Conservation (phyloP, 2,888 invertebrate species). For the Crocallis elinguaria region DNA sequence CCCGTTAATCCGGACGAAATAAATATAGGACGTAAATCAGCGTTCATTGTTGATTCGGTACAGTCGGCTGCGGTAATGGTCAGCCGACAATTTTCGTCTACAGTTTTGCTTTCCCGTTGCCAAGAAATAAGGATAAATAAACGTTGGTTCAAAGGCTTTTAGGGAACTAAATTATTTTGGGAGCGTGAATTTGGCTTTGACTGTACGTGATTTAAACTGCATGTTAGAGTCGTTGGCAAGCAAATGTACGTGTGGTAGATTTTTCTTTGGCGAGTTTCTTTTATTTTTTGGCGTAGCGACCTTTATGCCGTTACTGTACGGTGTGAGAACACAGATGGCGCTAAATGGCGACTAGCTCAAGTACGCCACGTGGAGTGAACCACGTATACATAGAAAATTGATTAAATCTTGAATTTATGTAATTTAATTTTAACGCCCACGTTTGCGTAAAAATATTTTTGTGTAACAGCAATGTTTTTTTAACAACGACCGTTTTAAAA, state of each 20-base stretch:
- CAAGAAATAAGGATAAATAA: background rate
- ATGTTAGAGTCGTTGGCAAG: too few species aligned
- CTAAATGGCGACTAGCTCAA: too few species aligned
- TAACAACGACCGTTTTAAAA: background rate
- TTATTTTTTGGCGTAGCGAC: too few species aligned
- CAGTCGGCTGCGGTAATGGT: background rate
- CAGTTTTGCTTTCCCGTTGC: background rate
- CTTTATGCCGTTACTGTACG: too few species aligned
- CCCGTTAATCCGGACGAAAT: slow-evolving; percentile 17
- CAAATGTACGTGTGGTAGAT: too few species aligned
- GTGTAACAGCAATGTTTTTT: background rate
- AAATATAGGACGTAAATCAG: slow-evolving; percentile 19
- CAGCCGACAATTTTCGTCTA: background rate
- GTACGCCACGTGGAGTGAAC: too few species aligned
- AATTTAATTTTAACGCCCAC: too few species aligned
- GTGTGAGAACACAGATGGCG: too few species aligned
- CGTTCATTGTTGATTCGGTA: slow-evolving; percentile 19
- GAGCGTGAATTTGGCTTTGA: background rate
- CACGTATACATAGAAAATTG: too few species aligned
- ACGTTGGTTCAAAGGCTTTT: background rate
- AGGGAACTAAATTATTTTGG: background rate
- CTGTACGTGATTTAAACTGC: background rate
- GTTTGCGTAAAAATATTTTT: background rate
- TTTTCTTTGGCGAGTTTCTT: too few species aligned
- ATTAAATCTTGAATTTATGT: too few species aligned